Conservation (phyloP, 1,140 invertebrate species). For the Macrostomum lignano region DNA sequence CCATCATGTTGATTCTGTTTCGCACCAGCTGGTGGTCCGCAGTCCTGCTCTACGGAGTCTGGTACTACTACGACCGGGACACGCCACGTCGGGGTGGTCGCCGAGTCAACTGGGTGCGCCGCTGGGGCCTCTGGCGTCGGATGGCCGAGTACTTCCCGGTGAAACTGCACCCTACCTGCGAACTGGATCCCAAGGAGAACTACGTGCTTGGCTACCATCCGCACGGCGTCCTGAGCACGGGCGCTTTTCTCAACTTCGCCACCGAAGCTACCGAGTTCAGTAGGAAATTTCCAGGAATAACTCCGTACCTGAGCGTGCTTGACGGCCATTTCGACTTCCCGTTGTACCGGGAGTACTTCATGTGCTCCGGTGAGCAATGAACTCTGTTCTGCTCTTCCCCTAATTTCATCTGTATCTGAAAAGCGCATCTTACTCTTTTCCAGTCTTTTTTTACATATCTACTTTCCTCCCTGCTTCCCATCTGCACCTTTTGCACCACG, state of each 20-base stretch:
- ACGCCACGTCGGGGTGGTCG: conserved; percentile 35
- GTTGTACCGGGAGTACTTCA: conserved; percentile 42
- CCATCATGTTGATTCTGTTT: conserved; percentile 25
- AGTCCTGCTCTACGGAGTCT: conserved; percentile 36
- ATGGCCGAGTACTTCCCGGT: conserved; percentile 55
- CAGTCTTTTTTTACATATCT: no score
- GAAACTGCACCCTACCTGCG: conserved; percentile 45
- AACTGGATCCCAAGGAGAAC: conserved; percentile 45
- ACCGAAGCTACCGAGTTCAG: conserved; percentile 43
- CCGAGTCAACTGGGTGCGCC: conserved; percentile 36
- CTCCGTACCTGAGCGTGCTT: conserved; percentile 41
- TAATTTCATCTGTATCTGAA: no score
- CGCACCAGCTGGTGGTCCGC: conserved; percentile 29
- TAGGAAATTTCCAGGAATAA: conserved; percentile 46
- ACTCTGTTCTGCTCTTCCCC: no score
- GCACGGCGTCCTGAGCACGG: conserved; percentile 51
- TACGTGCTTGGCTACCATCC: conserved; percentile 63
- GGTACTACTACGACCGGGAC: conserved; percentile 39
- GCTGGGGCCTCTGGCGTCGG: conserved; percentile 40
- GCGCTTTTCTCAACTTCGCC: conserved; percentile 44
- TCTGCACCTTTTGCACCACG: no score
- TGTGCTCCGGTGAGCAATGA: conserved; percentile 11
- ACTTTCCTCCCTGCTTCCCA: no score
- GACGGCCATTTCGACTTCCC: conserved; percentile 51
- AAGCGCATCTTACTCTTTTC: no score